A percentile compares a stretch with the other conserved stretches of the same genome.
These are phyloP conservation scores for Gambusia yucatana DNA, from an alignment of 2,797 vertebrate genomes.

Conservation along the genomic window DNA sequence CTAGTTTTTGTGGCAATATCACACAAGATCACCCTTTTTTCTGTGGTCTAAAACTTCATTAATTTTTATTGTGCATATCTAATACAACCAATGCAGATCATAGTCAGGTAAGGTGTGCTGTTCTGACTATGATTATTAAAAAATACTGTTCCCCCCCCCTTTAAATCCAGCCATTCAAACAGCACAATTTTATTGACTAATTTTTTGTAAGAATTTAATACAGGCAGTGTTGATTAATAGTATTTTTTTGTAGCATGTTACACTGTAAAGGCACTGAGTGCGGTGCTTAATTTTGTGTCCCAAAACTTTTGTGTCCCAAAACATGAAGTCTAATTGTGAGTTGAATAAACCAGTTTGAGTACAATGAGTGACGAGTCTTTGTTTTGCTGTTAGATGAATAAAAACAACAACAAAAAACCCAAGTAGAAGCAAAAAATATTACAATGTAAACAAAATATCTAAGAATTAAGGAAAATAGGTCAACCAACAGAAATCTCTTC, in stretches of 20 bases:
- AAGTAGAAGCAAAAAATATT: neutral
- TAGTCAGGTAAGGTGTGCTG: conserved; percentile 47
- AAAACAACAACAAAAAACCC: neutral
- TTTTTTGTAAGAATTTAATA: conserved; percentile 51
- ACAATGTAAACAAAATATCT: neutral
- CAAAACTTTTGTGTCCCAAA: conserved; percentile 40
- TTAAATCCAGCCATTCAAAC: conserved; percentile 29
- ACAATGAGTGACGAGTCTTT: conserved; percentile 26
- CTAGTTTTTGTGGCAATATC: conserved; percentile 46
- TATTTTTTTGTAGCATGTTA: conserved; percentile 71
- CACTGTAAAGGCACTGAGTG: conserved; percentile 68
- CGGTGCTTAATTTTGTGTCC: conserved; percentile 68
- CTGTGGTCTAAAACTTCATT: conserved; percentile 51
- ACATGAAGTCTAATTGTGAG: conserved; percentile 53
- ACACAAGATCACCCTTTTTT: conserved; percentile 45
- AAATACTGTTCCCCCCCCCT: conserved; percentile 20
- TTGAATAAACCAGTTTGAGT: conserved; percentile 76
- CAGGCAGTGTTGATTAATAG: conserved; percentile 43
- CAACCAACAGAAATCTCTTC: neutral
- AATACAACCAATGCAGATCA: conserved; percentile 42
- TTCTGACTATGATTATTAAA: conserved; percentile 48
- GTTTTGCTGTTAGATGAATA: neutral
- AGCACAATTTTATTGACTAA: conserved; percentile 41
- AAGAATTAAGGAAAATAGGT: neutral
- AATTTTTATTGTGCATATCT: conserved; percentile 39